A percentile compares a stretch with the other conserved stretches of the same genome.
These are phyloP conservation scores for Entelurus aequoreus DNA, from an alignment of 2,113 vertebrate species.

Conservation along the genomic window DNA sequence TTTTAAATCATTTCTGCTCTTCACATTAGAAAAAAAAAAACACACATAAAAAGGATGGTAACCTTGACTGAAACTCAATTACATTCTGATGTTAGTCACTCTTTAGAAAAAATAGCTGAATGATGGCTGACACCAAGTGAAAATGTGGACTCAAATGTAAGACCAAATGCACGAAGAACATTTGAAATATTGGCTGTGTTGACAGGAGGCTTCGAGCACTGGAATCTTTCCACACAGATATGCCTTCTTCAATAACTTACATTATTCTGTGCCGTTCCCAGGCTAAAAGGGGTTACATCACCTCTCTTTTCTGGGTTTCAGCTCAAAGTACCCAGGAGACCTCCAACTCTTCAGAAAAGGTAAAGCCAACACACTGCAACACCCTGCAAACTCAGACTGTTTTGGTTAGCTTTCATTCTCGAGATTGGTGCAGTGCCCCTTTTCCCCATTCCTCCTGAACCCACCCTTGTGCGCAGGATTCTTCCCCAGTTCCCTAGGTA, in stretches of 20 bases:
- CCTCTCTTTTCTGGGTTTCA: constrained; percentile 1
- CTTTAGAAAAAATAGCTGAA: no score
- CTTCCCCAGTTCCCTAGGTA: not conserved
- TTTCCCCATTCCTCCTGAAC: not conserved
- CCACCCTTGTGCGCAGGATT: not conserved
- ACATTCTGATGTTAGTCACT: no score
- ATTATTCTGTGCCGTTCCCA: not conserved
- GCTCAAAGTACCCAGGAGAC: not conserved
- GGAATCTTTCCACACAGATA: not conserved
- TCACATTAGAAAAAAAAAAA: no score
- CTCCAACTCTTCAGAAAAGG: not conserved
- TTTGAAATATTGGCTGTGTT: not conserved
- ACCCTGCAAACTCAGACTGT: not conserved
- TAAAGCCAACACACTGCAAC: not conserved
- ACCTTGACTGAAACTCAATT: no score
- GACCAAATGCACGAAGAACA: not conserved
- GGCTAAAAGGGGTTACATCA: constrained; percentile 11
- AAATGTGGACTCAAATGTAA: not conserved
- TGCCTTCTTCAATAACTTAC: not conserved
- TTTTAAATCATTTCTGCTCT: no score
- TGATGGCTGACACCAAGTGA: no score
- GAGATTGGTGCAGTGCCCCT: not conserved
- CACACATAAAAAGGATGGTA: no score
- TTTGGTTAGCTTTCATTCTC: not conserved
- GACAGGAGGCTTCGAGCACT: not conserved